Base-by-base conservation (phyloP, 1,140 invertebrate genomes). In the Laupala kohalensis region DNA sequence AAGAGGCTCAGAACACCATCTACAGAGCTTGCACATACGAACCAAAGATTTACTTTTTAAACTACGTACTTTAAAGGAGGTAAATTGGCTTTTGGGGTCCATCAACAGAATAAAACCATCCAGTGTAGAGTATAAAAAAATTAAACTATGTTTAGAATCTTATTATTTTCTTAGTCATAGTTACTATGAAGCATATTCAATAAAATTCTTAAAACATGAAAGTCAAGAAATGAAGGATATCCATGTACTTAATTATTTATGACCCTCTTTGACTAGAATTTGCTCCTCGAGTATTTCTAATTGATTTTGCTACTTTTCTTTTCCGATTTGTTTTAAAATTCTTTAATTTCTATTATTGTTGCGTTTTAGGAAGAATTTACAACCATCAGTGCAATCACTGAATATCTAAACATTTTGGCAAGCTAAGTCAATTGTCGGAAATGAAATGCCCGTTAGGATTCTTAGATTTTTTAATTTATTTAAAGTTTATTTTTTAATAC, bases 11-110 rank as follows among this genome's bases (percentile, higher is more conserved):
- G 24, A 30, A 74, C 6, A 6, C 76, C 6, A 66, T 74, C 27
- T 75, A 74, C n/a, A 75, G 30, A 64, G 70, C 5, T 13, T 70
- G 71, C 15, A 73, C 25, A n/a, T 76, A 76, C 28, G 77, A 74
- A 53, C 73, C 73, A 66, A 77, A 79, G 26, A 72, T 75, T 1
- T 81, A 37, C 68, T 82, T 15, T 53, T 79, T 2, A 79, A 79
- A 69, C 72, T 83, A 19, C 76, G 81, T 6, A 78, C 80, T 64
- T 75, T 80, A 19, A 78, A 78, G 26, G 79, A 81, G 3, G 74
- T 83, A 28, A 79, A 83, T 72, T 72, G 83, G 25, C 75, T 79
- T 19, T 72, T 83, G n/a, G 75, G 78, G 4, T 76, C 78, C 0
- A 74, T 76, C 0, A 37, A 76, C 15, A 75, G 82, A 69, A 74